Percentiles rank a stretch among this genome's conserved stretches.
Conservation (phyloP, 2,888 invertebrate species). For the Electrophaes corylata region DNA sequence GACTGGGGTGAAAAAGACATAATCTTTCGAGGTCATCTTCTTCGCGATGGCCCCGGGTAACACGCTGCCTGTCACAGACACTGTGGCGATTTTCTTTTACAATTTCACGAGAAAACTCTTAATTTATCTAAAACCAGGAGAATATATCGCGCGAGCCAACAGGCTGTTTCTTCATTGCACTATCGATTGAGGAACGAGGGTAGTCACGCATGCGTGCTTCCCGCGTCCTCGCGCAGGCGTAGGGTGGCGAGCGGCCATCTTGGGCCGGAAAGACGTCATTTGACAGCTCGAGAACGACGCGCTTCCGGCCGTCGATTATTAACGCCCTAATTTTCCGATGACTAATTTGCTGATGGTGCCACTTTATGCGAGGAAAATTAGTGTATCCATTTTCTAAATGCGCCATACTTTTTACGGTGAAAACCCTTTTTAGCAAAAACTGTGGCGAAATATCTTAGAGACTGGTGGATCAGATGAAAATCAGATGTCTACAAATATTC, state of each 20-base stretch:
- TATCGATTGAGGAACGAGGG: constrained; percentile 68
- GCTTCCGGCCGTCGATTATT: constrained; percentile 44
- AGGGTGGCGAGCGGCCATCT: constrained; percentile 44
- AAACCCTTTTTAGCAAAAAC: neutral
- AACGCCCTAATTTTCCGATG: constrained; percentile 38
- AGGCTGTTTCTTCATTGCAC: constrained; percentile 77
- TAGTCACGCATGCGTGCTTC: constrained; percentile 63
- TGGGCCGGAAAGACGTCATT: constrained; percentile 70
- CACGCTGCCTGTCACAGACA: constrained; percentile 78
- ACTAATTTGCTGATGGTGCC: constrained; percentile 36
- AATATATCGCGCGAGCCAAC: constrained; percentile 67
- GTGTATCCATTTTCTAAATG: constrained; percentile 23
- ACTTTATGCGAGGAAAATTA: constrained; percentile 23
- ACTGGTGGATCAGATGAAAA: too few relatives aligned
- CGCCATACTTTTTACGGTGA: neutral
- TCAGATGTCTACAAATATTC: too few relatives aligned
- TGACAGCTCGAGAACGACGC: constrained; percentile 59
- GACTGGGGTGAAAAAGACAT: constrained; percentile 84
- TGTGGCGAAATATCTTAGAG: neutral
- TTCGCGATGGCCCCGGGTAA: constrained; percentile 73
- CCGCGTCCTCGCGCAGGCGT: constrained; percentile 42
- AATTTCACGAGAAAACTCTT: constrained; percentile 52
- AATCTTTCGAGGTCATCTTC: constrained; percentile 82
- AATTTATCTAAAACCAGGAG: constrained; percentile 54
- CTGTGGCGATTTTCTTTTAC: constrained; percentile 62